Percentiles rank a stretch among this genome's conserved stretches.
phyloP scores from a whole-genome alignment of 2,888 invertebrate species.

The Oegoconia quadripuncta region DNA sequence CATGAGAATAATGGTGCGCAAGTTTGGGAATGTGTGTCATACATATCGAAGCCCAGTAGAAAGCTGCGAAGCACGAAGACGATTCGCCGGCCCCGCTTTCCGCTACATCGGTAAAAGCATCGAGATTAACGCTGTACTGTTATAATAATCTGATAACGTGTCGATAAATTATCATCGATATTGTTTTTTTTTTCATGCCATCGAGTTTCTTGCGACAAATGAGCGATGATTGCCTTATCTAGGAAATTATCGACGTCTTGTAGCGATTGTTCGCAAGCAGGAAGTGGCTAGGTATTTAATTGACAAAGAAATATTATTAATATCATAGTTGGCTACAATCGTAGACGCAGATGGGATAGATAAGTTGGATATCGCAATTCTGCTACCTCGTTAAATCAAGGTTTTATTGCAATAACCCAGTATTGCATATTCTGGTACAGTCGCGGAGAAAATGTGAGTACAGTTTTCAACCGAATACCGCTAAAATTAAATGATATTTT shows the following conservation, averaged over 20 bases:
- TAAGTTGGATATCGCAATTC: no score
- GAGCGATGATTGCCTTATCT: slow-evolving; percentile 59
- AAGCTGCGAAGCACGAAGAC: slow-evolving; percentile 39
- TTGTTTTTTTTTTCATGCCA: slow-evolving; percentile 45
- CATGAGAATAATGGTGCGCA: slow-evolving; percentile 34
- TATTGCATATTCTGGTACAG: no score
- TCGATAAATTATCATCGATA: slow-evolving; percentile 60
- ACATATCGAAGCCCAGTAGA: slow-evolving; percentile 41
- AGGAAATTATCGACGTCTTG: slow-evolving; percentile 36
- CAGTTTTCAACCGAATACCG: no score
- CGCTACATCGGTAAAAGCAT: slow-evolving; percentile 40
- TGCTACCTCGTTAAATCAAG: no score
- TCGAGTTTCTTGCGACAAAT: slow-evolving; percentile 48
- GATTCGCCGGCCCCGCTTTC: slow-evolving; percentile 27
- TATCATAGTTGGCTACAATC: not conserved
- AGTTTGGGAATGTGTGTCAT: slow-evolving; percentile 50
- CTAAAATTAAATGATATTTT: no score
- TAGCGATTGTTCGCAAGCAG: slow-evolving; percentile 26
- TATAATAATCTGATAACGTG: slow-evolving; percentile 58
- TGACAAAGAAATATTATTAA: not conserved
- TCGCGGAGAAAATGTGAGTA: no score
- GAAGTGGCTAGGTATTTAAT: not conserved
- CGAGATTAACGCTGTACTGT: slow-evolving; percentile 44
- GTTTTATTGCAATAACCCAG: no score
- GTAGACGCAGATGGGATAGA: no score